Evolutionary conservation across 2,888 invertebrate species (phyloP).

Genomic region (Meiosimyza platycephala): DNA sequence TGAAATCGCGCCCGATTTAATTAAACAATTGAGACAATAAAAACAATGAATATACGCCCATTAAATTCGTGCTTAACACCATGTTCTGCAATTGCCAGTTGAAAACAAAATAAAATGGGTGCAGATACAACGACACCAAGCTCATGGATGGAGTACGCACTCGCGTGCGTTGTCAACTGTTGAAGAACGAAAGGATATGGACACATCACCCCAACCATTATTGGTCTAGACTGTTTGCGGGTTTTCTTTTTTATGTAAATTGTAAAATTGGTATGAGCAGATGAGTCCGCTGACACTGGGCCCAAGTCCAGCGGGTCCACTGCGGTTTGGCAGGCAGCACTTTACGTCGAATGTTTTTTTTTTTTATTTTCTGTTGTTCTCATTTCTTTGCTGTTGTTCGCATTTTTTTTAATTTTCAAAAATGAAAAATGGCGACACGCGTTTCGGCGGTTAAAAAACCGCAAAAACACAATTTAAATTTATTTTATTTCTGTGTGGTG

Average conservation of each 20-base stretch:
- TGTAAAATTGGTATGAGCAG: neutral
- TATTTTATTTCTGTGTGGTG: slow-evolving; percentile 24
- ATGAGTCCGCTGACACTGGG: neutral
- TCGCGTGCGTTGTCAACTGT: slow-evolving; percentile 15
- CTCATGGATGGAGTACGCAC: slow-evolving; percentile 2
- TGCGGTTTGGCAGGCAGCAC: neutral
- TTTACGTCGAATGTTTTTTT: neutral
- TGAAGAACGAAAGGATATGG: neutral
- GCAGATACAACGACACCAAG: neutral
- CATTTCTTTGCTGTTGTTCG: neutral
- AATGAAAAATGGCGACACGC: slow-evolving; percentile 38
- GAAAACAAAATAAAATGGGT: neutral
- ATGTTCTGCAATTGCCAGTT: slow-evolving; percentile 6
- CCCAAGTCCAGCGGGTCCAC: neutral
- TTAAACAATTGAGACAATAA: neutral
- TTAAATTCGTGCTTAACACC: slow-evolving; percentile 7
- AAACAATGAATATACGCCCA: neutral
- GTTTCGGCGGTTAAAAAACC: slow-evolving; percentile 33
- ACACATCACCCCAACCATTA: neutral
- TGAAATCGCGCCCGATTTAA: too few relatives aligned
- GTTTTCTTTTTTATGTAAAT: neutral
- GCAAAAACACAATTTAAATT: slow-evolving; percentile 38
- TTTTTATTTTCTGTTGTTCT: too few relatives aligned
- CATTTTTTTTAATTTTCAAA: neutral
- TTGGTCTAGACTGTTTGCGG: slow-evolving; percentile 19